Percentiles rank a stretch among this genome's conserved stretches.
These are phyloP conservation scores for Uloborus diversus DNA, from an alignment of 1,140 invertebrate genomes.

Conservation along the genomic window DNA sequence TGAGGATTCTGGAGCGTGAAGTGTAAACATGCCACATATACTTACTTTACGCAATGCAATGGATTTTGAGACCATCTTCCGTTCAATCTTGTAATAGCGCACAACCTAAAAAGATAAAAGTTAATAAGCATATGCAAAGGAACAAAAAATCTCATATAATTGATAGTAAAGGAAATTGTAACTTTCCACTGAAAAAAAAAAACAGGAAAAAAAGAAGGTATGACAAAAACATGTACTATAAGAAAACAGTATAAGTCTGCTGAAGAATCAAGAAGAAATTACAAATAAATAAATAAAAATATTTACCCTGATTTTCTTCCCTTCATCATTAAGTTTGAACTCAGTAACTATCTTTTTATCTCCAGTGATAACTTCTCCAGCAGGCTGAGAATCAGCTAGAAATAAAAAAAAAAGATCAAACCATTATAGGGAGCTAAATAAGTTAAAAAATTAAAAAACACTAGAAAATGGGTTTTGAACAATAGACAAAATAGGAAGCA, in stretches of 20 bases:
- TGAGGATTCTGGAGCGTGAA: no score
- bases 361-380: slow-evolving; percentile 84
- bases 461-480: no score
- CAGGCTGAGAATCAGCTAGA: slow-evolving; percentile 59
- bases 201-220: neutral
- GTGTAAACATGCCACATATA: no score
- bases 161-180: no score
- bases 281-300: neutral
- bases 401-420: slow-evolving; percentile 1
- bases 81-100: slow-evolving; percentile 91
- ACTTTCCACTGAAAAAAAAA: no score
- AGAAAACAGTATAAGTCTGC: neutral
- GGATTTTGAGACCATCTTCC: slow-evolving; percentile 87
- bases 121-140: no score
- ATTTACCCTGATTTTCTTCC: slow-evolving; percentile 76
- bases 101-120: slow-evolving; percentile 69
- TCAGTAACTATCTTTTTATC: slow-evolving; percentile 91
- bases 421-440: no score
- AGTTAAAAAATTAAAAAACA: no score
- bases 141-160: no score
- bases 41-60: slow-evolving; percentile 84
- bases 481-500: no score
- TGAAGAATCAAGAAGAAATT: neutral
- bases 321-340: slow-evolving; percentile 89
- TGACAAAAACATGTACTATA: neutral